phyloP scores from a whole-genome alignment of 2,888 invertebrate genomes.

The Campopleginae sp. region DNA sequence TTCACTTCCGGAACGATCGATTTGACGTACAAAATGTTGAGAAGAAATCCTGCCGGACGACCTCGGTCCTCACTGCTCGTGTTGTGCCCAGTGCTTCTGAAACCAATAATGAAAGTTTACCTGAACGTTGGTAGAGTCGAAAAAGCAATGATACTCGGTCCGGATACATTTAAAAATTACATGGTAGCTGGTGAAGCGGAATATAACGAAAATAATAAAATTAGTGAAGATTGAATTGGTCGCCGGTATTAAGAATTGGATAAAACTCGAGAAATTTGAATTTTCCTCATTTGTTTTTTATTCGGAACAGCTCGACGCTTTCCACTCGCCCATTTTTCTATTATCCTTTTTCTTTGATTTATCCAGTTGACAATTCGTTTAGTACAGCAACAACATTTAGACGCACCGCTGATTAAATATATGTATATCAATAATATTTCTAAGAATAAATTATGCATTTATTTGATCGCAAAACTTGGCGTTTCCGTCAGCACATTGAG shows the following conservation, averaged over 20 bases:
- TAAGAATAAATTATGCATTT: constrained; percentile 64
- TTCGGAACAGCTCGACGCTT: constrained; percentile 40
- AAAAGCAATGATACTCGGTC: constrained; percentile 62
- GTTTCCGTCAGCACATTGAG: constrained; percentile 41
- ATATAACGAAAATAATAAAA: neutral
- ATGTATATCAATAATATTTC: constrained; percentile 57
- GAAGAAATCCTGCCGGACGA: constrained; percentile 72
- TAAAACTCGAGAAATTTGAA: constrained; percentile 15
- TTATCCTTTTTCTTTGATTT: constrained; percentile 1
- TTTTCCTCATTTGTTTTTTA: constrained; percentile 53
- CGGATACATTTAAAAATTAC: constrained; percentile 44
- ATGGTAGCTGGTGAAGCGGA: neutral
- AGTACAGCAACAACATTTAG: constrained; percentile 63
- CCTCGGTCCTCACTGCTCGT: constrained; percentile 77
- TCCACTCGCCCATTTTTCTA: constrained; percentile 12
- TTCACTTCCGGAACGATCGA: constrained; percentile 71
- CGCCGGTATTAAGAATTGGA: neutral
- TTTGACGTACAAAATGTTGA: constrained; percentile 79
- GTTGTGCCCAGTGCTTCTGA: constrained; percentile 73
- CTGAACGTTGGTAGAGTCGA: constrained; percentile 62
- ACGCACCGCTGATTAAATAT: constrained; percentile 63
- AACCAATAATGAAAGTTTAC: constrained; percentile 60
- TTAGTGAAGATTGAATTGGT: neutral
- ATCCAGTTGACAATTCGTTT: constrained; percentile 58
- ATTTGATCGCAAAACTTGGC: constrained; percentile 49